Evolutionary conservation across 92 coral and sea anemone genomes (phyloP), one percentile per base, ranked within the genome.

Genomic region (Actinernus sp.): DNA sequence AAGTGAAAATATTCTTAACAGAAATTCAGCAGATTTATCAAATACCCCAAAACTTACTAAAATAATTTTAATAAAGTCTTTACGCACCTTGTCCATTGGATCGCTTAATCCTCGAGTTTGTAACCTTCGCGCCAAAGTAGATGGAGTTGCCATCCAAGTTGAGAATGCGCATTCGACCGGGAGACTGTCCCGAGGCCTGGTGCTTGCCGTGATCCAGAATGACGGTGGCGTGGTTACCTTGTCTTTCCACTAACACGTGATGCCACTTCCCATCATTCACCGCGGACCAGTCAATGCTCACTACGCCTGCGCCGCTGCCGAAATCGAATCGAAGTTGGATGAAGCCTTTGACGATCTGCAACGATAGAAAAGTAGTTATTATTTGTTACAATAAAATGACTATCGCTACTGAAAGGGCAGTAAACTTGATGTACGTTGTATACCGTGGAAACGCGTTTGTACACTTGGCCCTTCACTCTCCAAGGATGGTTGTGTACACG

Each of bases 221-320:
- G 17, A 93, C 68, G 12, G 93, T 92, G 68, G 96, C 98, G 86
- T 91, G 88, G 93, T 92, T 93, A 53, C 93, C 94, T 48, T 93
- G 96, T 39, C 98, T 80, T 74, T 68, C 78, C 38, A 93, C 91
- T 16, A 82, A 74, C 84, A 93, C 94, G 82, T 93, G 97, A 76
- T 93, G 93, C 98, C 98, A 93, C 39, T 74, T 79, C 37, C 90
- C 98, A 50, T 93, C 98, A 27, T 93, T 79, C 64, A 87, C 87
- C 49, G 62, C 71, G 37, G 88, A 67, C 92, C 96, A 88, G 66
- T 91, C 98, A 18, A 93, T 76, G 71, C 78, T 78, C 21, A 84
- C 97, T 6, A 91, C 85, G 38, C 94, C 98, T 48, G 93, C 94
- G 1, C 98, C 98, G 63, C 97, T 89, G 7, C 98, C 98, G 47